Conservation (phyloP, 1,140 invertebrate species). For the Atta cephalotes region DNA sequence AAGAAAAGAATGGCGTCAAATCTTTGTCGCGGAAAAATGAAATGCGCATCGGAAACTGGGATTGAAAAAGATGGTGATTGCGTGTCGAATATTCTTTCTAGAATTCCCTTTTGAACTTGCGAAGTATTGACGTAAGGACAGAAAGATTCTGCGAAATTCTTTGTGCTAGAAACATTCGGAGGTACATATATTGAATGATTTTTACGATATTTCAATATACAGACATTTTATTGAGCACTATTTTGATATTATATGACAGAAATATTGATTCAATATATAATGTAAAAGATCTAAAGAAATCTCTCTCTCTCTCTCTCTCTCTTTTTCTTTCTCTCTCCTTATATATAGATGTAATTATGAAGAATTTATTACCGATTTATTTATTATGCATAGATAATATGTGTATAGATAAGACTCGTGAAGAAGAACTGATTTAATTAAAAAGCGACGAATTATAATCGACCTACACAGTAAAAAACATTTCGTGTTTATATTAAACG, state of each 20-base stretch:
- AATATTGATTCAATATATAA: neutral
- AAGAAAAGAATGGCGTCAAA: slow-evolving; percentile 22
- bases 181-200: neutral
- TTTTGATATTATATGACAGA: neutral
- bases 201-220: neutral
- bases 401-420: neutral
- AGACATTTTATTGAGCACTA: slow-evolving; percentile 3
- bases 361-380: neutral
- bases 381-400: neutral
- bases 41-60: neutral
- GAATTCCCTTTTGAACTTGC: neutral
- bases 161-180: neutral
- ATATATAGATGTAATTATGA: neutral
- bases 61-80: neutral
- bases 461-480: no score
- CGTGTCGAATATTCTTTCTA: neutral
- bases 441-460: slow-evolving; percentile 28
- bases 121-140: neutral
- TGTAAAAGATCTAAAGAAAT: slow-evolving; percentile 3
- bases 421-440: slow-evolving; percentile 37
- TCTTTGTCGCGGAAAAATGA: slow-evolving; percentile 12
- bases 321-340: neutral
- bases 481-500: no score
- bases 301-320: neutral
- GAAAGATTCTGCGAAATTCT: neutral